Evolutionary conservation across 2,113 vertebrate species (phyloP), one percentile per base, ranked within the genome.

Genomic region (Trichomycterus rosablanca): DNA sequence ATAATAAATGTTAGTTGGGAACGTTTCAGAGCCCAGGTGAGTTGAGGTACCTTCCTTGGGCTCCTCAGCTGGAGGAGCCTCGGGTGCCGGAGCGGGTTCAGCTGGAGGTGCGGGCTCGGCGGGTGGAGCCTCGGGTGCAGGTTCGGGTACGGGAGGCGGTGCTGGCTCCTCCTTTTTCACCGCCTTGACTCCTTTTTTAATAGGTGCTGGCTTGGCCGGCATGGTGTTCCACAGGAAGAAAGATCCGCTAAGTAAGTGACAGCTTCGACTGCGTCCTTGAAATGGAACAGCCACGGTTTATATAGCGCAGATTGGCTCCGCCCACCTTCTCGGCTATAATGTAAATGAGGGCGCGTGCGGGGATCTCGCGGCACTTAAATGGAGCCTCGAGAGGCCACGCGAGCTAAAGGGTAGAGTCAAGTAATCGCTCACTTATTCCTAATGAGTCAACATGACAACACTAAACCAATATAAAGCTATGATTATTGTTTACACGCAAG

Each of bases 131-230:
- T 62, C 76, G 1, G 70, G 76, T 11, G 69, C 78, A 3, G 79
- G 63, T 0, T 51, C 79, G 0, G 80, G 70, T 1, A 48, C 78
- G 0, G 67, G 56, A 14, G 60, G 68, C 4, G 62, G 71, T 10
- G 56, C 80, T 0, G 67, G 51, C 4, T 46, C 73, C 11, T 57
- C 63, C 53, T 67, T 77, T 30, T 52, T 71, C 73, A 70, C 0
- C 32, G 57, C 63, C 49, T 84, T 83, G 61, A 78, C 79, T 74
- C 83, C 80, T 79, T 85, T 86, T 79, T 87, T 85, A 71, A 85
- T 83, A 0, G 86, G 71, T 70, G 74, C 79, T 63, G 86, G 81
- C 76, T 74, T 68, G 39, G 75, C 67, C 71, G 80, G 84, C 86
- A 87, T 81, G 72, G 45, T 80, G 43, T 34, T 70, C 59, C 59